These are phyloP conservation scores for Hirtodrosophila confusa DNA, from an alignment of 2,888 invertebrate species.

Conservation along the genomic window DNA sequence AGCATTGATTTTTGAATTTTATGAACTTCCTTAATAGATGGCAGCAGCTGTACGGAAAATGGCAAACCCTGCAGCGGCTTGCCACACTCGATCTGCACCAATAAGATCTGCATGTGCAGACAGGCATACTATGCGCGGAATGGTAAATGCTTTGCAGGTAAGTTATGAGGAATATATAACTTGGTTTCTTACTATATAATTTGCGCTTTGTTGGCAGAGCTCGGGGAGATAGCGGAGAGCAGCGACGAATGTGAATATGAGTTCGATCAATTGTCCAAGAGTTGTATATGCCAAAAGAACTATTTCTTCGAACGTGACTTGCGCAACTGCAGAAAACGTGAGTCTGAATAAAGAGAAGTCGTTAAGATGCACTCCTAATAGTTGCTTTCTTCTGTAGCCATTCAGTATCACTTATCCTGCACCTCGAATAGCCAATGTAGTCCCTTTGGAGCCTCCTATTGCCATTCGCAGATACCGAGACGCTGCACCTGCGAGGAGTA, in stretches of 20 bases:
- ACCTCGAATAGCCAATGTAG: constrained; percentile 83
- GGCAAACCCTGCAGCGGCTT: constrained; percentile 79
- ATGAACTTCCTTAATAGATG: constrained; percentile 58
- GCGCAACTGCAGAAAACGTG: constrained; percentile 83
- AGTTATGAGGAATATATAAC: background rate
- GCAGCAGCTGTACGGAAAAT: constrained; percentile 78
- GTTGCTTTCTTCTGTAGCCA: constrained; percentile 54
- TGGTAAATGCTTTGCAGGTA: constrained; percentile 82
- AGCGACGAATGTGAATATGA: constrained; percentile 80
- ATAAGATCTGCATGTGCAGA: constrained; percentile 80
- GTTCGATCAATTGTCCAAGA: constrained; percentile 76
- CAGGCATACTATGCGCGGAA: constrained; percentile 80
- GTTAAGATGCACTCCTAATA: background rate
- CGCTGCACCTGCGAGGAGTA: constrained; percentile 82
- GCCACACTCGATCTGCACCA: constrained; percentile 81
- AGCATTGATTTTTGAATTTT: background rate
- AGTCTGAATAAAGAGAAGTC: constrained; percentile 22
- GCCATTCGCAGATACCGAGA: constrained; percentile 74
- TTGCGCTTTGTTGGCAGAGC: constrained; percentile 55
- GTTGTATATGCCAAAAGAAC: constrained; percentile 82
- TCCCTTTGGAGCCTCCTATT: constrained; percentile 82
- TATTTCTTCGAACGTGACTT: constrained; percentile 81
- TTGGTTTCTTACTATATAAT: background rate
- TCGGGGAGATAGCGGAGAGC: constrained; percentile 83
- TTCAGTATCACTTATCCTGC: constrained; percentile 81